Conservation (phyloP, 2,888 invertebrate genomes). For the Dasypolia templi region DNA sequence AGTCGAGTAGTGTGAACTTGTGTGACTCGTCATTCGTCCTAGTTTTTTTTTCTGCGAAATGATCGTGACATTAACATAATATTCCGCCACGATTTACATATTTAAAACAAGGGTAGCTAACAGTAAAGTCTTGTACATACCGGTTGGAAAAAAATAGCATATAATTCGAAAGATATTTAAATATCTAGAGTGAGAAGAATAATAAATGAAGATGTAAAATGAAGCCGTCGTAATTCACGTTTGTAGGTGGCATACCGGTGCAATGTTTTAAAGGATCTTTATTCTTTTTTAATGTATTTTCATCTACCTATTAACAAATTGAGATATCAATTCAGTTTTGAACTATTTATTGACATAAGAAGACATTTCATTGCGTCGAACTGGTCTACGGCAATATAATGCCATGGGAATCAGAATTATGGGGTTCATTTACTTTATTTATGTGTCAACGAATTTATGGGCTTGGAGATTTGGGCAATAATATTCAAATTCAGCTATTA, state of each 20-base stretch:
- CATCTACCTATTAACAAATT: slow-evolving; percentile 48
- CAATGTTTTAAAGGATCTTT: slow-evolving; percentile 41
- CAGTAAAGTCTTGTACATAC: slow-evolving; percentile 60
- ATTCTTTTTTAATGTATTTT: slow-evolving; percentile 53
- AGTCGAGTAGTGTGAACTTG: slow-evolving; percentile 43
- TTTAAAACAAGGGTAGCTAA: slow-evolving; percentile 67
- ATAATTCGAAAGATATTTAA: slow-evolving; percentile 57
- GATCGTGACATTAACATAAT: slow-evolving; percentile 54
- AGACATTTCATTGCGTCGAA: slow-evolving; percentile 19
- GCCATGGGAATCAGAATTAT: slow-evolving; percentile 32
- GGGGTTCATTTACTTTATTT: slow-evolving; percentile 28
- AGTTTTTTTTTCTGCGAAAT: slow-evolving; percentile 61
- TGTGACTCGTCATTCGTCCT: slow-evolving; percentile 63
- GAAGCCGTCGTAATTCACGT: slow-evolving; percentile 12
- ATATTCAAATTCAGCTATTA: slow-evolving; percentile 54
- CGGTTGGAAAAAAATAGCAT: slow-evolving; percentile 51
- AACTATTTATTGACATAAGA: slow-evolving; percentile 47
- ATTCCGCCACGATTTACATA: slow-evolving; percentile 55
- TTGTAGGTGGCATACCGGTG: slow-evolving; percentile 42
- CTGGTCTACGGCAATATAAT: slow-evolving; percentile 16
- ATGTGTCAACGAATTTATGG: slow-evolving; percentile 47
- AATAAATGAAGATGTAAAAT: slow-evolving; percentile 58
- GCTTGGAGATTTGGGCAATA: slow-evolving; percentile 22
- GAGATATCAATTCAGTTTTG: slow-evolving; percentile 48
- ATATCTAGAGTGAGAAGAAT: slow-evolving; percentile 53